Percentiles rank a stretch among this genome's conserved stretches.
Conservation (phyloP, 1,140 invertebrate species). For the Orchestia grillus region DNA sequence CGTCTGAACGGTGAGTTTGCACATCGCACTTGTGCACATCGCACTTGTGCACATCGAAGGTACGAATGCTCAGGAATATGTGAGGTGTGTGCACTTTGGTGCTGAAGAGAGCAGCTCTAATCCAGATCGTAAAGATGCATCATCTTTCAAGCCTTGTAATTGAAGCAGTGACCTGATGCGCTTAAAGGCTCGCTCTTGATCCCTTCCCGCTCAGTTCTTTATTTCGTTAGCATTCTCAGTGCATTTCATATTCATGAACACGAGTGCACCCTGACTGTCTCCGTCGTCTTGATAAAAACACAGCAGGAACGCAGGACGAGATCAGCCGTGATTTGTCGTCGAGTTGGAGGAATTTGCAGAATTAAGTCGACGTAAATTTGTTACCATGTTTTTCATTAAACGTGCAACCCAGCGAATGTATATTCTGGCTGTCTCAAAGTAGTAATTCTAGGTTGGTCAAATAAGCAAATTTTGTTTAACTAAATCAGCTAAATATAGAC, state of each 20-base stretch:
- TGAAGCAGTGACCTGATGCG: not conserved
- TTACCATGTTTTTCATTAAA: not conserved
- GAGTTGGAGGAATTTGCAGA: not conserved
- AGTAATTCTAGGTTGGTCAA: too few relatives aligned
- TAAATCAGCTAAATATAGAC: too few relatives aligned
- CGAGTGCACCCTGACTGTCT: not conserved
- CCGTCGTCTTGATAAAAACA: not conserved
- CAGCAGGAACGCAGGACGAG: not conserved
- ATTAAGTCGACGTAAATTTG: not conserved
- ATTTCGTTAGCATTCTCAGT: not conserved
- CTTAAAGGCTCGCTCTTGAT: not conserved
- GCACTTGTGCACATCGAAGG: too few relatives aligned
- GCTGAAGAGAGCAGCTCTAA: not conserved
- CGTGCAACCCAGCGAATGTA: not conserved
- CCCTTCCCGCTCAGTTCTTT: not conserved
- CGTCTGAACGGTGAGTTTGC: not conserved
- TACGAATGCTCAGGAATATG: too few relatives aligned
- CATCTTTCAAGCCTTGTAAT: not conserved
- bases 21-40: not conserved
- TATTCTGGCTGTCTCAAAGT: too few relatives aligned
- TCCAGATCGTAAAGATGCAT: not conserved
- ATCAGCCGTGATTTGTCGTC: not conserved
- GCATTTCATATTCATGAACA: constrained; percentile 1
- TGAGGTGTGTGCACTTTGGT: not conserved
- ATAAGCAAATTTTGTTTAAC: too few relatives aligned